phyloP scores from a whole-genome alignment of 2,888 invertebrate species.

The Euproctis similis region DNA sequence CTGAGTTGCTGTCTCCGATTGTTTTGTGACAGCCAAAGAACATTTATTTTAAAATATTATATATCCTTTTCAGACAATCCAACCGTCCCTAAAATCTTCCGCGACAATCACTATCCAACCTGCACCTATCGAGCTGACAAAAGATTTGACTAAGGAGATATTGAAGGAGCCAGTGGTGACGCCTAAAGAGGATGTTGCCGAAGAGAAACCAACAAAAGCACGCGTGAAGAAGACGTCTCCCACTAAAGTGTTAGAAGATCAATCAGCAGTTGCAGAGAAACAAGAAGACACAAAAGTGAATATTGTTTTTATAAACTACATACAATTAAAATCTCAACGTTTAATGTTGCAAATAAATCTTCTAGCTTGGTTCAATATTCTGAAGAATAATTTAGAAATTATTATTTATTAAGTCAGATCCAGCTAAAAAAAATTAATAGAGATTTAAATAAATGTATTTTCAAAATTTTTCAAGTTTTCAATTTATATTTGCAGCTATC shows the following conservation, averaged over 20 bases:
- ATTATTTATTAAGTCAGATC: too few species aligned
- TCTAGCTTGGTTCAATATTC: too few species aligned
- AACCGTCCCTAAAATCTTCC: conserved; percentile 54
- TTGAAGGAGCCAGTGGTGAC: conserved; percentile 23
- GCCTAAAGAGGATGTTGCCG: conserved; percentile 39
- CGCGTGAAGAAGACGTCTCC: conserved; percentile 41
- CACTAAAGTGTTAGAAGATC: conserved; percentile 42
- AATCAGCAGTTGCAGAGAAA: conserved; percentile 36
- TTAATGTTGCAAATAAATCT: too few species aligned
- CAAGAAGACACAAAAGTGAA: conserved; percentile 53
- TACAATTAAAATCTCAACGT: too few species aligned
- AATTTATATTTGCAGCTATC: conserved; percentile 11
- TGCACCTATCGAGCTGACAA: conserved; percentile 30
- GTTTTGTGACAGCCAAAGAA: too few species aligned
- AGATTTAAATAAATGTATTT: not conserved
- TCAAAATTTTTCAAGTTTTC: too few species aligned
- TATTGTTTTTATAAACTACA: too few species aligned
- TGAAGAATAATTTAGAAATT: too few species aligned
- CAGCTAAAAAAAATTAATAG: not conserved
- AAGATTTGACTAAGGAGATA: conserved; percentile 45
- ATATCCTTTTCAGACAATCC: conserved; percentile 28
- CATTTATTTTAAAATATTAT: too few species aligned
- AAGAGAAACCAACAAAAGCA: conserved; percentile 39
- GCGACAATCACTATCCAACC: conserved; percentile 63
- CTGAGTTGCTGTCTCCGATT: too few species aligned